These are phyloP conservation scores for Brachionus rotundiformis DNA, from an alignment of 1,140 invertebrate species.

Conservation along the genomic window DNA sequence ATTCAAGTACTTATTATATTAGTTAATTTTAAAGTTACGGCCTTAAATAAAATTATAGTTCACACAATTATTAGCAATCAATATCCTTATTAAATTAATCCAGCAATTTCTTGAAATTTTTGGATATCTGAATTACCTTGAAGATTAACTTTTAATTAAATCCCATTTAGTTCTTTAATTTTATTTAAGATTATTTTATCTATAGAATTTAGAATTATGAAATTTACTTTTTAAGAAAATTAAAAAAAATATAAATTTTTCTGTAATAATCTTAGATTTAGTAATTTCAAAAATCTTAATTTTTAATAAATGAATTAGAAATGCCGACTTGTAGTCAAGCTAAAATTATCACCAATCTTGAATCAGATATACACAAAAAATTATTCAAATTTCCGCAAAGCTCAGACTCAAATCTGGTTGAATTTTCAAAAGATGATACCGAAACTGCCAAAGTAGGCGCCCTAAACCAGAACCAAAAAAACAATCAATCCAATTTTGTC, in stretches of 20 bases:
- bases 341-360: conserved; percentile 49
- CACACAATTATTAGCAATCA: no score
- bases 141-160: no score
- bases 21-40: no score
- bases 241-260: not conserved
- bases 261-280: conserved; percentile 1
- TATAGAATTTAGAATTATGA: no score
- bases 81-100: no score
- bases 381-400: not conserved
- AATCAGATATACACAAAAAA: conserved; percentile 31
- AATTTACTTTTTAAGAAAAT: no score
- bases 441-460: not conserved
- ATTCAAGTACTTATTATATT: no score
- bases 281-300: not conserved
- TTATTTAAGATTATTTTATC: no score
- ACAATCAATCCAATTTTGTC: not conserved
- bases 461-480: not conserved
- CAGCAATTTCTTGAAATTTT: no score
- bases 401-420: not conserved
- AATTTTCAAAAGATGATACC: not conserved
- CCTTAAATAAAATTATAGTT: no score
- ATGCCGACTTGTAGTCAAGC: conserved; percentile 52
- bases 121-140: no score
- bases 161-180: no score
- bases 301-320: conserved; percentile 20